Percentiles rank a stretch among this genome's conserved stretches.
Evolutionary conservation across 2,888 invertebrate species (phyloP).

Genomic region (Pterostichus madidus): DNA sequence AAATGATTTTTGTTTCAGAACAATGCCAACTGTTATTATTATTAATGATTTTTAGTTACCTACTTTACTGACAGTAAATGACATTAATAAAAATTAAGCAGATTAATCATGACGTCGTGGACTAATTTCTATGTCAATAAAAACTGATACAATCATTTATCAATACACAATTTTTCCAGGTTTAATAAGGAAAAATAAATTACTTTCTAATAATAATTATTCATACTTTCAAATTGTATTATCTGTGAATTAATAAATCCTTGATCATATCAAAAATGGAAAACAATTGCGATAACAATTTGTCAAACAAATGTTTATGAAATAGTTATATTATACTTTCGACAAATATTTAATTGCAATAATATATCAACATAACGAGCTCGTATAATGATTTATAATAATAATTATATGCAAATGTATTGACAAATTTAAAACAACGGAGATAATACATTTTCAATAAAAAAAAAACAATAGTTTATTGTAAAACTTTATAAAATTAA

Average conservation of each 20-base stretch:
- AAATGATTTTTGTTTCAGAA: slow-evolving; percentile 6
- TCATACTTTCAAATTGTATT: slow-evolving; percentile 20
- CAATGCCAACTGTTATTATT: slow-evolving; percentile 4
- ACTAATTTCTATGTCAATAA: slow-evolving; percentile 9
- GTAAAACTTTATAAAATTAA: no score
- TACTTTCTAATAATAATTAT: slow-evolving; percentile 23
- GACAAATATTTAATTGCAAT: no score
- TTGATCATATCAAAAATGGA: not conserved
- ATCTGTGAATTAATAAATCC: slow-evolving; percentile 3
- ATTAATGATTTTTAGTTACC: slow-evolving; percentile 35
- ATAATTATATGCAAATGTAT: no score
- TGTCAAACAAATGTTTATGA: slow-evolving; percentile 6
- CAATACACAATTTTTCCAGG: not conserved
- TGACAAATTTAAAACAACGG: no score
- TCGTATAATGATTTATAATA: no score
- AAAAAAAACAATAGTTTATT: no score
- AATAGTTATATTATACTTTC: no score
- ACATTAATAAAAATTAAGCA: slow-evolving; percentile 2
- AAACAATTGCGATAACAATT: slow-evolving; percentile 10
- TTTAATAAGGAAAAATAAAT: slow-evolving; percentile 10
- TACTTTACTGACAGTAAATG: slow-evolving; percentile 30
- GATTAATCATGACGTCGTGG: slow-evolving; percentile 1
- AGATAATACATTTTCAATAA: no score
- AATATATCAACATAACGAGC: no score
- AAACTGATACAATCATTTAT: slow-evolving; percentile 31